Percentiles rank a stretch among this genome's conserved stretches.
phyloP scores from a whole-genome alignment of 2,113 vertebrate genomes.

The Aptenodytes patagonicus region DNA sequence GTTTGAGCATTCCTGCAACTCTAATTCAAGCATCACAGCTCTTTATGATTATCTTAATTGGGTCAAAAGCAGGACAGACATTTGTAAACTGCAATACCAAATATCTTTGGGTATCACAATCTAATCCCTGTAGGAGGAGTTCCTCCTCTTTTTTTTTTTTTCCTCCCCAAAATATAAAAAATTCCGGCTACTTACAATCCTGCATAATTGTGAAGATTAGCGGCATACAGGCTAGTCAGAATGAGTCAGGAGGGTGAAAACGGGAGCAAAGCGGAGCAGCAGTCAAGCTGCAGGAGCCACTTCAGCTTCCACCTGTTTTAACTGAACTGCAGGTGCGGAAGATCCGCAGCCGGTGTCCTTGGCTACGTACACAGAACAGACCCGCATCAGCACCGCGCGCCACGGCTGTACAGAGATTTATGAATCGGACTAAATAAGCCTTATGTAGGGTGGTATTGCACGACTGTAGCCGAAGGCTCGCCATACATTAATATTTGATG shows the following conservation, averaged over 20 bases:
- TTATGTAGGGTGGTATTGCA: rapidly evolving
- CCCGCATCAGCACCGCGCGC: rapidly evolving
- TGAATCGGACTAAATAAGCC: rapidly evolving
- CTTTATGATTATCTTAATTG: not conserved
- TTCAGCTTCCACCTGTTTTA: not conserved
- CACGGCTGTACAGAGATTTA: not conserved
- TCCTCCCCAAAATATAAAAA: too few relatives aligned
- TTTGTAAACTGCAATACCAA: not conserved
- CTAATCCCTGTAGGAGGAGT: not conserved
- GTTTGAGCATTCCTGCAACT: not conserved
- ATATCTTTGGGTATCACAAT: not conserved
- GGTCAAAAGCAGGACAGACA: not conserved
- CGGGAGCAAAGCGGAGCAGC: not conserved
- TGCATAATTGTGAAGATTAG: not conserved
- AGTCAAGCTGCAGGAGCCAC: not conserved
- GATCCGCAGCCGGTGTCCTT: rapidly evolving
- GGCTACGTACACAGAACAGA: not conserved
- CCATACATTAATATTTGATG: not conserved
- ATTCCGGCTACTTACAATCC: not conserved
- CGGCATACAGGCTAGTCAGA: rapidly evolving
- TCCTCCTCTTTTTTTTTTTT: not conserved
- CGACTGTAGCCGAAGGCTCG: not conserved
- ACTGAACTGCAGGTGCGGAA: rapidly evolving
- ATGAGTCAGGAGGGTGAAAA: not conserved
- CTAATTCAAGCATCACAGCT: not conserved